A percentile compares a stretch with the other conserved stretches of the same genome.
Conservation (phyloP, 2,888 invertebrate species). For the Eugnorisma glareosa region DNA sequence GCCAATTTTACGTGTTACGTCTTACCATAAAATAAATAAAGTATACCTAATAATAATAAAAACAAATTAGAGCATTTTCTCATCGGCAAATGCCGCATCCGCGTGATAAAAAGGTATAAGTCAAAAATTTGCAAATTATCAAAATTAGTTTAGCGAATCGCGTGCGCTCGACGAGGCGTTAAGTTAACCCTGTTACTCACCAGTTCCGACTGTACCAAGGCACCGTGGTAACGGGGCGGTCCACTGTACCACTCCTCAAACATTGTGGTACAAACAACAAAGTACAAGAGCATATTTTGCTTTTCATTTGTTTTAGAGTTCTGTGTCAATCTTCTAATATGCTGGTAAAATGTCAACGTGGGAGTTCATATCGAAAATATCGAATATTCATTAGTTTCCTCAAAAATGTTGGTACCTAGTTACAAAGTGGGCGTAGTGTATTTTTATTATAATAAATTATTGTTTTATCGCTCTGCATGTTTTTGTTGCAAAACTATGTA, state of each 20-base stretch:
- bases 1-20: conserved; percentile 25
- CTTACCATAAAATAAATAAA: conserved; percentile 29
- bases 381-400: neutral
- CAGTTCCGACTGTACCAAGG: conserved; percentile 51
- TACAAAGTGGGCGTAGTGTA: too few relatives aligned
- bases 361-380: neutral
- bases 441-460: neutral
- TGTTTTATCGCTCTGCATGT: neutral
- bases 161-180: conserved; percentile 72
- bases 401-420: too few relatives aligned
- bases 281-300: conserved; percentile 17
- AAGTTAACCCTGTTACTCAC: conserved; percentile 77
- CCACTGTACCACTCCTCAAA: conserved; percentile 75
- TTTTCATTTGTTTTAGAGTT: conserved; percentile 1
- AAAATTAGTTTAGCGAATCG: conserved; percentile 58
- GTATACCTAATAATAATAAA: conserved; percentile 31
- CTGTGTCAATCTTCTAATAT: neutral
- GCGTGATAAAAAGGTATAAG: conserved; percentile 41
- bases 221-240: conserved; percentile 83
- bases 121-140: conserved; percentile 54
- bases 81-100: conserved; percentile 21
- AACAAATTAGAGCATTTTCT: conserved; percentile 47
- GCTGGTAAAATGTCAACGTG: neutral
- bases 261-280: conserved; percentile 64
- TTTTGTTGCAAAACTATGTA: neutral